Base-by-base conservation (phyloP, 2,113 vertebrate species). In the Pseudorhombus dupliciocellatus region DNA sequence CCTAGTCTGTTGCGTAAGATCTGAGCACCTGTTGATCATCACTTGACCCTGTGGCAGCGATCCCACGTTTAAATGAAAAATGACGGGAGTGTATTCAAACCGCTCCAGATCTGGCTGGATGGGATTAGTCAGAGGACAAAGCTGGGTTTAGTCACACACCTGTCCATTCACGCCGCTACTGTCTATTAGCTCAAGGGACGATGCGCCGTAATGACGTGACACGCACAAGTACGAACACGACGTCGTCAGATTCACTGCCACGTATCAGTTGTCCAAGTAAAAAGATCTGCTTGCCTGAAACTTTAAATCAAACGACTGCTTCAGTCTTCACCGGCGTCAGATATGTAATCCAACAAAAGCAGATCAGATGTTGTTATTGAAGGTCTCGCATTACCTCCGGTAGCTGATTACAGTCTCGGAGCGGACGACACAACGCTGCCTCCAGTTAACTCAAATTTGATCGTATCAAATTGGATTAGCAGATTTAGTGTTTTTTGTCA, bases 341-440 rank as follows among this genome's bases (percentile, higher is more conserved):
- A 31, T 21, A 40, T 26, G 25, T 20, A 7, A 66, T 52, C 24
- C 20, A 9, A 60, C 18, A 4, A 25, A 60, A 25, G 18, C 20
- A 18, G 22, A 34, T 51, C 26, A 22, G 42, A 24, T 34, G 14
- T 62, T 46, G 68, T 21, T 69, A 89, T 79, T 34, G 44, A 24
- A 69, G 80, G 81, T 74, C 87, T 92, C 12, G 86, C 81, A 73
- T 50, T 50, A 50, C 46, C n/a, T 18, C 7, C 7, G 46, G 78
- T 79, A 79, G 84, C 67, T 89, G 90, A 87, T 85, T 69, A 88
- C 18, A 83, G 83, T 73, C n/a, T 50, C 30, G 15, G 40, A 58
- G 44, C 55, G 53, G 63, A 81, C 44, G 44, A 67, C 46, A 62
- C n/a, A 1, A 16, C n/a, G n/a, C n/a, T n/a, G n/a, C n/a, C n/a